Conservation (phyloP, 2,113 vertebrate genomes). For the Phocoena sinus region DNA sequence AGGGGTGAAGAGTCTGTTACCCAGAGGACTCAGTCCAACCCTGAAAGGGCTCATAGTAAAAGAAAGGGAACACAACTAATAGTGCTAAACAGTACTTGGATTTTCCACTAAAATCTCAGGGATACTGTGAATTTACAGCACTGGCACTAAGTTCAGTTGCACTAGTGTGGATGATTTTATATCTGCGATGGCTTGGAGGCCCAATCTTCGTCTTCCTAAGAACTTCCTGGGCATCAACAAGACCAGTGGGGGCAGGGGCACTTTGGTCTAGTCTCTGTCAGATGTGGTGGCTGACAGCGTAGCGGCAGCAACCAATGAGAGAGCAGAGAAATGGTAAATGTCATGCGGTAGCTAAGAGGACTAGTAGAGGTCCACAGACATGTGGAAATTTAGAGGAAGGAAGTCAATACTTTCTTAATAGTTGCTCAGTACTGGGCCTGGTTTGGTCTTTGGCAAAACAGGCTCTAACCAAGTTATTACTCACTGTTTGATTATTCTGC, state of each 20-base stretch:
- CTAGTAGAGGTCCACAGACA: background rate
- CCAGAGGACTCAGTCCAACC: background rate
- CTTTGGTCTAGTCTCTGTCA: background rate
- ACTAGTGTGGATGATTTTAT: background rate
- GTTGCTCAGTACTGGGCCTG: background rate
- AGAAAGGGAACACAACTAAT: background rate
- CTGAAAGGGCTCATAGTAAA: background rate
- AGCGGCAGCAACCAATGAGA: background rate
- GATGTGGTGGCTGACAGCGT: background rate
- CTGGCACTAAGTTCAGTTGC: background rate
- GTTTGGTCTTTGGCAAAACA: background rate
- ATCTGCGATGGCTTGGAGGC: background rate
- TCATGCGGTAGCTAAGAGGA: background rate
- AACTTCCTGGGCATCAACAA: background rate
- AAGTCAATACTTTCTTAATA: background rate
- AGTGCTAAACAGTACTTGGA: background rate
- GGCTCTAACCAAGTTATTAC: background rate
- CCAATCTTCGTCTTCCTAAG: background rate
- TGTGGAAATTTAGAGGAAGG: background rate
- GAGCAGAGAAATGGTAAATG: background rate
- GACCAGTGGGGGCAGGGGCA: background rate
- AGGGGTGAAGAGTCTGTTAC: accelerated
- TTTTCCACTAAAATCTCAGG: background rate
- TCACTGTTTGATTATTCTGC: background rate
- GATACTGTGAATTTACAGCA: background rate